Evolutionary conservation across 1,140 invertebrate genomes (phyloP), one percentile per base, ranked within the genome.

Genomic region (Drosophila kohkoa): DNA sequence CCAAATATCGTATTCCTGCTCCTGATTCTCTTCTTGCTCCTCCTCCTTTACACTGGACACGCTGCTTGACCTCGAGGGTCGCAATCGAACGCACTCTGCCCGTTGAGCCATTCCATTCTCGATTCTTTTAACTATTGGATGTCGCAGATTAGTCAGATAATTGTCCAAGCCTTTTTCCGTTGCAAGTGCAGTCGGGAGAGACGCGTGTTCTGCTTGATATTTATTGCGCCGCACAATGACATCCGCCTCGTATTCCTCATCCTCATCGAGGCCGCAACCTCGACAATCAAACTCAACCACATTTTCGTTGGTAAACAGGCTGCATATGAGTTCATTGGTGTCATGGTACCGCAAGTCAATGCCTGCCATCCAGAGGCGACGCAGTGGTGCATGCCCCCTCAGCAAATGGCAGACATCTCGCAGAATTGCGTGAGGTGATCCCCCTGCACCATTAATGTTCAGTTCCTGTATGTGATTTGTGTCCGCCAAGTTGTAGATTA

Each of bases 181-280:
- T 58, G 49, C 4, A 5, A n/a, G 54, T 3, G 11, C 8, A n/a
- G 55, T 35, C 0, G 49, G 52, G 25, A 76, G n/a, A 10, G 15
- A 46, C 3, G 20, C 0, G 35, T 88, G 45, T 0, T 46, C 13
- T 0, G 10, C 7, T 3, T 65, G 41, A 30, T 77, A 89, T 5
- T 74, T 65, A 43, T 92, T 92, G 2, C 91, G 79, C 0, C 86
- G 64, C 20, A 92, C 7, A 6, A 92, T 74, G 0, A 92, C 28
- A 3, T 86, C 77, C 28, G 74, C 72, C 30, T 92, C 88, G 7
- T 70, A 75, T 57, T 91, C 88, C 15, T 68, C 41, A 0, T 89
- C 63, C 1, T 2, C 1, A 13, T 35, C 32, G 25, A 92, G 7
- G 0, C 67, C 66, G 35, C 91, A 92, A 3, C 28, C 79, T 5